Conservation (phyloP, 2,888 invertebrate species). For the Cosmia trapezina region DNA sequence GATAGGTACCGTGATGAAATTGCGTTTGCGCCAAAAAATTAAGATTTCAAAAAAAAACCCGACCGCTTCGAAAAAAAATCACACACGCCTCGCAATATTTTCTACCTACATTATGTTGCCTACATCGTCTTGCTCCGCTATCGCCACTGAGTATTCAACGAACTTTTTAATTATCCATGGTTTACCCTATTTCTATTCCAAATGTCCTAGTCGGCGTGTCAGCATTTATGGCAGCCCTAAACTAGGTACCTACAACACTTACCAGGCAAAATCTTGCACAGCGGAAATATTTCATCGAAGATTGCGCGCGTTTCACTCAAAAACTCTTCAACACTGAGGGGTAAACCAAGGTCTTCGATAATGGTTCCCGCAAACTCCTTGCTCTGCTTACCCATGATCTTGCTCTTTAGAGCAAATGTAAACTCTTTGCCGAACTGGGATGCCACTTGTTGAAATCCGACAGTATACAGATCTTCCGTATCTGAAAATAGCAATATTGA, state of each 20-base stretch:
- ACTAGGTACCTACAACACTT: conserved; percentile 43
- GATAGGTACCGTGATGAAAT: too few relatives aligned
- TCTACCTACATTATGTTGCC: too few relatives aligned
- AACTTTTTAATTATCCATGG: too few relatives aligned
- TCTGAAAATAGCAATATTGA: conserved; percentile 88
- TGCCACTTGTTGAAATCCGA: conserved; percentile 92
- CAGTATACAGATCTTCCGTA: conserved; percentile 94
- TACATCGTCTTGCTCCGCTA: too few relatives aligned
- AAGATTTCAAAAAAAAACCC: too few relatives aligned
- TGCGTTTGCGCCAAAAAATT: too few relatives aligned
- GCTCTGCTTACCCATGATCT: conserved; percentile 93
- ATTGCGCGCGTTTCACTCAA: conserved; percentile 88
- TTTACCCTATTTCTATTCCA: too few relatives aligned
- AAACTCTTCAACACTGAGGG: conserved; percentile 93
- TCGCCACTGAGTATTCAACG: too few relatives aligned
- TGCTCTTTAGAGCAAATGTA: conserved; percentile 94
- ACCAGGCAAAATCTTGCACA: conserved; percentile 93
- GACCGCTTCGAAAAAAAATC: too few relatives aligned
- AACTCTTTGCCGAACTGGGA: conserved; percentile 93
- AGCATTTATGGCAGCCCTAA: too few relatives aligned
- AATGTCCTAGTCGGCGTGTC: too few relatives aligned
- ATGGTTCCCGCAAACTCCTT: conserved; percentile 91
- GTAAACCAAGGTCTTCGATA: conserved; percentile 91
- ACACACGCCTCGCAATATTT: too few relatives aligned
- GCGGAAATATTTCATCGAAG: conserved; percentile 91